phyloP scores from a whole-genome alignment of 2,113 vertebrate genomes.

The Coracopsis vasa region DNA sequence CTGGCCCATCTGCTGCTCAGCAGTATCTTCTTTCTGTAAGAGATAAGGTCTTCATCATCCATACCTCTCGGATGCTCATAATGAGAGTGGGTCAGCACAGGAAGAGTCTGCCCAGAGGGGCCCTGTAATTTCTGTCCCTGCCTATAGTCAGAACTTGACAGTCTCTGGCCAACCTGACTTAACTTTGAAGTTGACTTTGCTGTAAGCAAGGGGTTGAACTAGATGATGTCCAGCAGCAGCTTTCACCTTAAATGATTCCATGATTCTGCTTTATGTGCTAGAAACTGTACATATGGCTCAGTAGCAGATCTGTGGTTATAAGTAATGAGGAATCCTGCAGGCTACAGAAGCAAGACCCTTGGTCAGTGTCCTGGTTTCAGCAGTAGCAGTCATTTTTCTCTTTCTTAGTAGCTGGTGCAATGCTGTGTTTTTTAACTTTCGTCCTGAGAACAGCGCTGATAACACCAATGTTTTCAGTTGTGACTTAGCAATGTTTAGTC shows the following conservation, averaged over 20 bases:
- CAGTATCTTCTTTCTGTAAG: neutral
- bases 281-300: neutral
- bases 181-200: neutral
- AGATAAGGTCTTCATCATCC: neutral
- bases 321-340: neutral
- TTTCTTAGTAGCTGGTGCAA: no score
- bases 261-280: neutral
- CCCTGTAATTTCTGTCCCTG: neutral
- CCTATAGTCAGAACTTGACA: neutral
- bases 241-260: neutral
- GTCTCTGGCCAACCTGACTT: neutral
- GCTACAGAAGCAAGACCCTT: neutral
- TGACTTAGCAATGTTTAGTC: no score
- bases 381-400: no score
- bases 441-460: no score
- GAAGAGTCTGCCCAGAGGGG: neutral
- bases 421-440: no score
- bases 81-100: neutral
- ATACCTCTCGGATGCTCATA: neutral
- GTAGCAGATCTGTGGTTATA: neutral
- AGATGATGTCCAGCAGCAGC: neutral
- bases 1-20: neutral
- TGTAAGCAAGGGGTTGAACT: neutral
- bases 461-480: no score
- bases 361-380: no score